Evolutionary conservation across 2,113 vertebrate genomes (phyloP), one percentile per base, ranked within the genome.

Genomic region (Onychostruthus taczanowskii): DNA sequence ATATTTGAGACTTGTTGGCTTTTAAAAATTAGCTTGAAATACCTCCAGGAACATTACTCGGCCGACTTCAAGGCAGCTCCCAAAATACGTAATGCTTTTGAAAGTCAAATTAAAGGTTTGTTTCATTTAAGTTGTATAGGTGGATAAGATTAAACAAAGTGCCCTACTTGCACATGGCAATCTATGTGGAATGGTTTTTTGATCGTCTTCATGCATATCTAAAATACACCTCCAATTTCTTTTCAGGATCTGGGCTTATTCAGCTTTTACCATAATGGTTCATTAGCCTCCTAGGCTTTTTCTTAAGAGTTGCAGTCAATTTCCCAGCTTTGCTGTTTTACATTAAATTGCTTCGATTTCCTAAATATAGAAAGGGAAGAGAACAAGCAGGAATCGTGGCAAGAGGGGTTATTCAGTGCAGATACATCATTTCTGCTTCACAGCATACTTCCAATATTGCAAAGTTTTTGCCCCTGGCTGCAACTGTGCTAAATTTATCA

Each of bases 41-140:
- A 89, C 61, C 85, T 94, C 16, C 46, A 89, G 86, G 53, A 92
- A 73, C 7, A 1, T 84, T 73, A 95, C 81, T 92, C 90, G 86
- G 37, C 73, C 2, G 0, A 76, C 94, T 95, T 92, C 84, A 84
- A 93, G 94, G 88, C 68, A 91, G 72, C 83, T 88, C 43, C 30
- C 50, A 58, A 93, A 90, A 92, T 66, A 69, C 66, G 63, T 93
- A 93, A 72, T 93, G 69, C 88, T 93, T 94, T 87, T 95, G 88
- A 90, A 97, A 96, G 92, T 93, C 61, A 93, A 93, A 96, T 96
- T 96, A 93, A 90, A 96, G 92, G 41, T 96, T 96, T 95, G 69
- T 94, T 97, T 96, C 83, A 84, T 97, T 95, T 90, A 92, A 87
- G 69, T 82, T 84, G 76, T 86, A 43, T 96, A 50, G 76, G 83